Percentiles rank a stretch among this genome's conserved stretches.
These are phyloP conservation scores for Drosophila orosa DNA, from an alignment of 1,140 invertebrate species.

Conservation along the genomic window DNA sequence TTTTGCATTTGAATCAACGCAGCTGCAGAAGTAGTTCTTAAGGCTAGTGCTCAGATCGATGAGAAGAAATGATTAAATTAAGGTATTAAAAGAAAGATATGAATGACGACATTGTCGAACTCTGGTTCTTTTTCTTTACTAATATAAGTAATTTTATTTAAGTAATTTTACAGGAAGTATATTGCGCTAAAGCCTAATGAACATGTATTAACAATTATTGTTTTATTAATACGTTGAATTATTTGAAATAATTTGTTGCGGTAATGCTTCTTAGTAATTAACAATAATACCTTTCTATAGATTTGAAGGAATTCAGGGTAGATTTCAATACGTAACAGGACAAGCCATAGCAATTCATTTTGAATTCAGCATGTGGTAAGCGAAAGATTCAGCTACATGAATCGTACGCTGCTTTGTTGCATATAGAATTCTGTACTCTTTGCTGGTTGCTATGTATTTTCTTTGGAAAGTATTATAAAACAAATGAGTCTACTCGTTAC, in stretches of 20 bases:
- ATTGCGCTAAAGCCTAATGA: neutral
- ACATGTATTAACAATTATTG: neutral
- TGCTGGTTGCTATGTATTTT: neutral
- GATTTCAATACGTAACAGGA: neutral
- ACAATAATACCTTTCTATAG: too few species aligned
- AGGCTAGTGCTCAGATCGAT: slow-evolving; percentile 14
- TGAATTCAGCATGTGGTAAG: neutral
- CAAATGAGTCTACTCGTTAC: neutral
- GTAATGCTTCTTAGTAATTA: too few species aligned
- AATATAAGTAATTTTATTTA: too few species aligned
- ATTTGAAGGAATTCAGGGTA: neutral
- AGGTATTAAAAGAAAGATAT: neutral
- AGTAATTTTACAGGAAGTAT: neutral
- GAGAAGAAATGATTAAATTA: neutral
- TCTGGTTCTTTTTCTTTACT: neutral
- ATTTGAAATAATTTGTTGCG: too few species aligned
- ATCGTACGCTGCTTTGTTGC: neutral
- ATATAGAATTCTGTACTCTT: neutral
- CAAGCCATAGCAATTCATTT: too few species aligned
- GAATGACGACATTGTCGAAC: neutral
- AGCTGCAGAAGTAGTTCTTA: neutral
- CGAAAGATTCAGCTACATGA: neutral
- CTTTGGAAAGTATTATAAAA: neutral
- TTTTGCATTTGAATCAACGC: neutral
- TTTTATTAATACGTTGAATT: neutral